Conservation (phyloP, 2,888 invertebrate species). For the Prosapia bicincta region DNA sequence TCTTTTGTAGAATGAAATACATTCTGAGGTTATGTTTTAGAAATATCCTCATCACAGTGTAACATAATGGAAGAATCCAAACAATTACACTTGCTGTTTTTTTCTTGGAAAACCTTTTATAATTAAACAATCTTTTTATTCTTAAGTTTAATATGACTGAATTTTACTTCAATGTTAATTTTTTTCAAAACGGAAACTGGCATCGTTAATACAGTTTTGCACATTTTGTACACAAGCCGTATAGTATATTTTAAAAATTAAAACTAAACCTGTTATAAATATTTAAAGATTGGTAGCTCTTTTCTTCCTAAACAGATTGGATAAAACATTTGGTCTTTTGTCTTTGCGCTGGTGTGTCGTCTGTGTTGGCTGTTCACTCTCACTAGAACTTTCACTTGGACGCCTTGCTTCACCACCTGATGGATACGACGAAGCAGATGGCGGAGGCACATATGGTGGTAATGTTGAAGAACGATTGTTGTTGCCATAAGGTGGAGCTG, state of each 20-base stretch:
- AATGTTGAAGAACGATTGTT: slow-evolving; percentile 42
- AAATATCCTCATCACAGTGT: background rate
- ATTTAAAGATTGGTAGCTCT: slow-evolving; percentile 35
- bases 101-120: background rate
- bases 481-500: slow-evolving; percentile 5
- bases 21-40: background rate
- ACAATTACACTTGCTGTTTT: no score
- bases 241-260: background rate
- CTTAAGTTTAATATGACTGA: background rate
- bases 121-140: background rate
- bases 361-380: slow-evolving; percentile 43
- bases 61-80: background rate
- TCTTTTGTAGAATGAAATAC: background rate
- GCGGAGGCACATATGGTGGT: slow-evolving; percentile 49
- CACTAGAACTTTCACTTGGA: slow-evolving; percentile 45
- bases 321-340: slow-evolving; percentile 43
- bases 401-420: slow-evolving; percentile 33
- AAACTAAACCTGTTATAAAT: background rate
- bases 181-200: no score
- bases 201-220: background rate
- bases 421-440: slow-evolving; percentile 43
- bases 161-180: background rate
- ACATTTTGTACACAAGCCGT: background rate
- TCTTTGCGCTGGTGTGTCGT: slow-evolving; percentile 41
- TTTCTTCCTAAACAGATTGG: slow-evolving; percentile 41